A percentile compares a stretch with the other conserved stretches of the same genome.
phyloP scores from a whole-genome alignment of 1,140 invertebrate species.

The Leptinotarsa lineolata region DNA sequence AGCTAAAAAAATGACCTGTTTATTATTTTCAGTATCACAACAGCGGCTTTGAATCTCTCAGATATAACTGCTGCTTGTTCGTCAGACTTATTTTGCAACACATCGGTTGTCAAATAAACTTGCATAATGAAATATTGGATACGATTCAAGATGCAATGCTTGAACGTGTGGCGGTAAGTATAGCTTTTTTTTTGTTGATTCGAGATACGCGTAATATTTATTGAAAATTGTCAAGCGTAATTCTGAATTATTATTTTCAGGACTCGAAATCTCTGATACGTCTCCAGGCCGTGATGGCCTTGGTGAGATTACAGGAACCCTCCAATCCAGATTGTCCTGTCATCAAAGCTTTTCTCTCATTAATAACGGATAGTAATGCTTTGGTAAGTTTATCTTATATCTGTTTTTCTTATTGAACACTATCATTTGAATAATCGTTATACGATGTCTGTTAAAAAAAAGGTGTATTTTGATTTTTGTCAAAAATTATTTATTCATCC shows the following conservation, averaged over 20 bases:
- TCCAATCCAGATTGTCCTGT: constrained; percentile 75
- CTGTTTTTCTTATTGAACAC: no score
- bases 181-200: background rate
- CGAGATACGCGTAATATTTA: background rate
- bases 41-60: constrained; percentile 58
- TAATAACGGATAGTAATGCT: constrained; percentile 76
- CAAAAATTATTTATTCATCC: no score
- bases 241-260: constrained; percentile 46
- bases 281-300: constrained; percentile 76
- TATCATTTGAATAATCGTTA: no score
- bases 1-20: no score
- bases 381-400: constrained; percentile 62
- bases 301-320: constrained; percentile 81
- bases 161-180: constrained; percentile 49
- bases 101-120: constrained; percentile 65
- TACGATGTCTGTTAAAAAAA: no score
- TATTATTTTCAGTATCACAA: constrained; percentile 52
- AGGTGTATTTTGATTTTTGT: no score
- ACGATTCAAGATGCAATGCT: constrained; percentile 66
- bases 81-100: constrained; percentile 65
- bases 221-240: background rate
- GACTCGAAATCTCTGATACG: constrained; percentile 76
- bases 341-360: constrained; percentile 77
- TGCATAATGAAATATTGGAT: constrained; percentile 67
- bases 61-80: constrained; percentile 67